Base-by-base conservation (phyloP, 1,140 invertebrate genomes). In the Eulimnadia texana region DNA sequence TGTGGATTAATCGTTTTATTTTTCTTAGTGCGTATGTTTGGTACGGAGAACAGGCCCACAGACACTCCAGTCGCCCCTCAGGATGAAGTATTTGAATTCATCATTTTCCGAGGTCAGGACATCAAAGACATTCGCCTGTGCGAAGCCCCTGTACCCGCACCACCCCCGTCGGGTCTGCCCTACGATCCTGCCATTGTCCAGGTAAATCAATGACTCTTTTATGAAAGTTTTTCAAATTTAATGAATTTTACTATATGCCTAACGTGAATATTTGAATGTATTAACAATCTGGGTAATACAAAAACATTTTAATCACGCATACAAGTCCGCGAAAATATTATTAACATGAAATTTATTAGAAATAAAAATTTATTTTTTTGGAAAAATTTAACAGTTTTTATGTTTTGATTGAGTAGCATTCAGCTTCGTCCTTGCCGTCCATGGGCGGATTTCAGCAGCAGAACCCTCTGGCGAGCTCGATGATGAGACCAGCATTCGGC, bases 71-170 rank as follows among this genome's bases (percentile, higher is more conserved):
- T 99, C 42, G 85, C 89, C 50, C 88, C 93, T 50, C 87, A 96
- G 71, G 93, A 92, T 78, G 93, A 98, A 75, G 85, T 99, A 33
- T 99, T 98, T 76, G 96, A 99, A 70, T 98, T 95, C 73, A 99
- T 99, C 66, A 83, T 99, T 57, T 99, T 99, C 76, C 79, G 95
- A 65, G 96, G 94, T 27, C 86, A 89, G 66, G 96, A 99, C 73
- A 99, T 99, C 69, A 99, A 99, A 77, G 96, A 99, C 73, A 92
- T 99, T 68, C 83, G 92, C 72, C 93, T 99, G 0, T 82, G 82
- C 71, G 81, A 83, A 62, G 83, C 95, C 50, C 79, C 81, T 16
- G 79, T 91, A 71, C 70, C 70, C 49, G 72, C 74, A 25, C 68
- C 72, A 49, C 69, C 71, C 50, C 68, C 68, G 51, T 68, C 69